phyloP scores from a whole-genome alignment of 1,140 invertebrate species.

The Anadara kagoshimensis region DNA sequence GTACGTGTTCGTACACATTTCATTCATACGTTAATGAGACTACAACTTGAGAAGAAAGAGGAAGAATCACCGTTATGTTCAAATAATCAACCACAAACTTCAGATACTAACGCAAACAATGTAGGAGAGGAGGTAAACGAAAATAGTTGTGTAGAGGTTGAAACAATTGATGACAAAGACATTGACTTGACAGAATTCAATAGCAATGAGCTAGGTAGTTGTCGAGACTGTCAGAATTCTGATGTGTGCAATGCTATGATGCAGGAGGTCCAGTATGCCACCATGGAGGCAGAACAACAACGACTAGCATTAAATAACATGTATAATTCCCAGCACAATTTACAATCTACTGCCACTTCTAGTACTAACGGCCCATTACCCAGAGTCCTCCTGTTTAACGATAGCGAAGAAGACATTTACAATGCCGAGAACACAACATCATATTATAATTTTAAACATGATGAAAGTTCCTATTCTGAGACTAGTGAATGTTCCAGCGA shows the following conservation, averaged over 20 bases:
- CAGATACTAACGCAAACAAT: constrained; percentile 1
- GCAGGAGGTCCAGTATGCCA: constrained; percentile 66
- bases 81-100: background rate
- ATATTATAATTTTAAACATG: constrained; percentile 78
- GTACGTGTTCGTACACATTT: constrained; percentile 97
- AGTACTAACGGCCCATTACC: constrained; percentile 54
- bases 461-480: constrained; percentile 80
- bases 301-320: constrained; percentile 35
- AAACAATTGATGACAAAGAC: constrained; percentile 21
- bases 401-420: constrained; percentile 75
- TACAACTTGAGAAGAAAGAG: constrained; percentile 92
- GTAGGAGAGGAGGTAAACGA: constrained; percentile 6
- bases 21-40: constrained; percentile 95
- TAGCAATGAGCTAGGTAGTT: constrained; percentile 71
- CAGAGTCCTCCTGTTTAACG: constrained; percentile 65
- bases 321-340: constrained; percentile 27
- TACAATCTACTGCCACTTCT: constrained; percentile 20
- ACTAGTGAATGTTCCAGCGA: constrained; percentile 72
- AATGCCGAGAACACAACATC: constrained; percentile 79
- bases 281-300: constrained; percentile 55
- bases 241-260: constrained; percentile 71
- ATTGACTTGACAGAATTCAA: constrained; percentile 66
- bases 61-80: constrained; percentile 24
- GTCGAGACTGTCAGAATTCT: constrained; percentile 71
- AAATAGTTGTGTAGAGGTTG: constrained; percentile 4